Conservation (phyloP, 2,797 vertebrate species). For the Eidolon dupreanum region DNA sequence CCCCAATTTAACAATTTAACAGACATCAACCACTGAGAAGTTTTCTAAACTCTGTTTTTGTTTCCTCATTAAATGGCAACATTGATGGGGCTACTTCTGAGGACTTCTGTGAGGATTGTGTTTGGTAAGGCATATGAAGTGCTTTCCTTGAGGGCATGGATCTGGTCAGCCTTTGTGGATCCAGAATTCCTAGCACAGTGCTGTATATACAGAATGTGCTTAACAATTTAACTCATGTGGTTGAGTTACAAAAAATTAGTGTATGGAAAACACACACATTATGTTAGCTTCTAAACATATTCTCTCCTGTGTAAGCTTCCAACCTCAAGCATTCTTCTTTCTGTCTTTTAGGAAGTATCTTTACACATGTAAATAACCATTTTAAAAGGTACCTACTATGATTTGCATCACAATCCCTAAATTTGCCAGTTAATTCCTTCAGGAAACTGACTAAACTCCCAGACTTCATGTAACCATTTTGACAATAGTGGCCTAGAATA, state of each 20-base stretch:
- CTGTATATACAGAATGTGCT: not conserved
- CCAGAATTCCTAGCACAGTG: not conserved
- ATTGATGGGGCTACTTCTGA: not conserved
- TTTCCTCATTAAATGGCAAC: not conserved
- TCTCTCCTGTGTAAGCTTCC: not conserved
- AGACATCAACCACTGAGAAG: not conserved
- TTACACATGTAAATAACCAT: not conserved
- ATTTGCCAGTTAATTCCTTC: not conserved
- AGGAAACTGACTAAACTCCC: not conserved
- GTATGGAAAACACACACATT: too few species aligned
- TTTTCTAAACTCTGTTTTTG: not conserved
- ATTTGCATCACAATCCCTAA: not conserved
- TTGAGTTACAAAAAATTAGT: not conserved
- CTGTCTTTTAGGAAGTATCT: not conserved
- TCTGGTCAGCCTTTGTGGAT: not conserved
- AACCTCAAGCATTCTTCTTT: not conserved
- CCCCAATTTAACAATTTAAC: not conserved
- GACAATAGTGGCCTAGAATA: not conserved
- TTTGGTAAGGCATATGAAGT: not conserved
- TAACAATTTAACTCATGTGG: not conserved
- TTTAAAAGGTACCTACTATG: not conserved
- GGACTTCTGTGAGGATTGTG: not conserved
- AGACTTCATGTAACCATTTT: not conserved
- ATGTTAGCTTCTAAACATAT: not conserved
- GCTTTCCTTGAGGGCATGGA: not conserved